A percentile compares a stretch with the other conserved stretches of the same genome.
phyloP scores from a whole-genome alignment of 2,888 invertebrate species.

The Lumbricus terrestris region DNA sequence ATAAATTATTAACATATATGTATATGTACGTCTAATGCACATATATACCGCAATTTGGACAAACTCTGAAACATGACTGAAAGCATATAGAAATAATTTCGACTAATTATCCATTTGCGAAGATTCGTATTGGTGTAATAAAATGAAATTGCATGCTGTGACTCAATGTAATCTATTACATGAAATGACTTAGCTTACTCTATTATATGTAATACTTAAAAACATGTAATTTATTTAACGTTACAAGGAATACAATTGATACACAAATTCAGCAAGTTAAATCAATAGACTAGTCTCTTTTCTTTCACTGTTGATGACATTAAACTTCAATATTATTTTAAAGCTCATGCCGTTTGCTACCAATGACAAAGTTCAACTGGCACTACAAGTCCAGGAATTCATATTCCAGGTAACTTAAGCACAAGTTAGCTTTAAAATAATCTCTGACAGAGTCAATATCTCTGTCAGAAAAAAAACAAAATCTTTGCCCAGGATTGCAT shows the following conservation, averaged over 20 bases:
- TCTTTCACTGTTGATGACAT: neutral
- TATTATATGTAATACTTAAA: neutral
- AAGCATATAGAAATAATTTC: neutral
- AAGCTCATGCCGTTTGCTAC: neutral
- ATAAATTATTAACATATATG: neutral
- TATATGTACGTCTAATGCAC: neutral
- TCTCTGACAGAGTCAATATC: neutral
- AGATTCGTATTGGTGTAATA: neutral
- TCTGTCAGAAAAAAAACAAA: neutral
- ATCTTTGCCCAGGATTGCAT: neutral
- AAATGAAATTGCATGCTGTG: neutral
- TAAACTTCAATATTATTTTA: neutral
- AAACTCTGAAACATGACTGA: neutral
- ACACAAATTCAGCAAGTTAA: neutral
- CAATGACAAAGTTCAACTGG: neutral
- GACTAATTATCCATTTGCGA: neutral
- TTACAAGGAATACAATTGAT: neutral
- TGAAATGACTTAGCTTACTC: too few species aligned
- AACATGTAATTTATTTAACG: neutral
- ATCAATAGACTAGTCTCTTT: conserved; percentile 3
- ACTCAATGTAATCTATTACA: too few species aligned
- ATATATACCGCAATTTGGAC: neutral
- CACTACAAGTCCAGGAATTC: neutral
- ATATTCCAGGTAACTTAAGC: neutral
- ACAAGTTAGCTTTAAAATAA: neutral